Evolutionary conservation across 92 coral and sea anemone species (phyloP).

Genomic region (Palythoa grandis): DNA sequence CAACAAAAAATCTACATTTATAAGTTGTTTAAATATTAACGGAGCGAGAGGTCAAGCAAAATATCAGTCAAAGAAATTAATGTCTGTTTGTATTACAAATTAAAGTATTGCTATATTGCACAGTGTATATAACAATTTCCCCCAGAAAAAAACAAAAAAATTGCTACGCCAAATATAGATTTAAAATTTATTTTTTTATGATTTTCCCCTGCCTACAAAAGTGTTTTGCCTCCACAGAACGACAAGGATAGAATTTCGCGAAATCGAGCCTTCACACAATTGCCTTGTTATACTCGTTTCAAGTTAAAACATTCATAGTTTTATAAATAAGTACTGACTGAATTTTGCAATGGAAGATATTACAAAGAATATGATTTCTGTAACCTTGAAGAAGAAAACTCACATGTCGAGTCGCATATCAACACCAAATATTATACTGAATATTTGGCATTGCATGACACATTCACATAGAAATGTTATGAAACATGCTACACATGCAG

Average conservation of each 20-base stretch:
- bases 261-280: conserved; percentile 42
- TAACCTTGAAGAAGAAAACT: not conserved
- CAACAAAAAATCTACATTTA: not conserved
- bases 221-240: conserved; percentile 4
- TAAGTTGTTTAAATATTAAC: not conserved
- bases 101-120: not conserved
- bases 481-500: not conserved
- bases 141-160: not conserved
- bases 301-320: conserved; percentile 4
- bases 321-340: not conserved
- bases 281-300: conserved; percentile 27
- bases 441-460: conserved; percentile 43
- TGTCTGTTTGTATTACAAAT: not conserved
- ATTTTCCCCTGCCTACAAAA: not conserved
- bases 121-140: not conserved
- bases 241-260: conserved; percentile 45
- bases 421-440: conserved; percentile 1
- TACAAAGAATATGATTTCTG: not conserved
- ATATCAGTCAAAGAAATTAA: not conserved
- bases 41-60: not conserved
- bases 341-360: not conserved
- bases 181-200: not conserved
- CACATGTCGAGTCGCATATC: conserved; percentile 3
- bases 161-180: not conserved
- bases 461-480: not conserved